Base-by-base conservation (phyloP, 2,113 vertebrate genomes). In the Zosterops borbonicus region DNA sequence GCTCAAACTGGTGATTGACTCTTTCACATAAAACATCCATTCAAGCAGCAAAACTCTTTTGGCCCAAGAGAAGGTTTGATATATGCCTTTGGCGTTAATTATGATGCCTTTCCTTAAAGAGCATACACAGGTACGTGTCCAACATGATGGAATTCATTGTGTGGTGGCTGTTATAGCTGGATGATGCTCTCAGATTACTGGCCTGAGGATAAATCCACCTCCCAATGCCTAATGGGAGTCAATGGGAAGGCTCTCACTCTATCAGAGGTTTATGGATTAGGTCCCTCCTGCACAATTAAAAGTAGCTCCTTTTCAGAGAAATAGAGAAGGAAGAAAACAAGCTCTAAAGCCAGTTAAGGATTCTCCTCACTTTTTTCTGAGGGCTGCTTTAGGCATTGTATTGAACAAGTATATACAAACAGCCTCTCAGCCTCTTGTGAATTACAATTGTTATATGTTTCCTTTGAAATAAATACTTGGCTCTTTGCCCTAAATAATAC, bases 381-480 rank as follows among this genome's bases (percentile, higher is more conserved):
- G 55, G 53, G 58, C 67, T 50, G 65, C 92, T 95, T 85, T 92
- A 96, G n/a, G 89, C 68, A 74, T 74, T 74, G 63, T 92, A 82
- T 95, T 91, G 93, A 94, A 87, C 12, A 76, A 96, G 69, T 60
- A 29, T 35, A 77, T 69, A 73, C 79, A 93, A 94, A 55, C 46
- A 71, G 17, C 39, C 60, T 94, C 76, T 53, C 53, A 59, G 8
- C 46, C 77, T 93, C 69, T 49, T 85, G 69, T 83, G 96, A 88
- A 41, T 94, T 95, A 73, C 42, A 91, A 73, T 93, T 90, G 55
- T 80, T 93, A 77, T 33, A 35, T 55, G 65, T 75, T 96, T 94
- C 24, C 7, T 97, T 96, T 96, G 84, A 91, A 96, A 94, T 90
- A 94, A 96, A 96, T 50, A 71, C 81, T 89, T 94, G 74, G 42